phyloP scores from a whole-genome alignment of 1,140 invertebrate species.

The Drosophila punjabiensis region DNA sequence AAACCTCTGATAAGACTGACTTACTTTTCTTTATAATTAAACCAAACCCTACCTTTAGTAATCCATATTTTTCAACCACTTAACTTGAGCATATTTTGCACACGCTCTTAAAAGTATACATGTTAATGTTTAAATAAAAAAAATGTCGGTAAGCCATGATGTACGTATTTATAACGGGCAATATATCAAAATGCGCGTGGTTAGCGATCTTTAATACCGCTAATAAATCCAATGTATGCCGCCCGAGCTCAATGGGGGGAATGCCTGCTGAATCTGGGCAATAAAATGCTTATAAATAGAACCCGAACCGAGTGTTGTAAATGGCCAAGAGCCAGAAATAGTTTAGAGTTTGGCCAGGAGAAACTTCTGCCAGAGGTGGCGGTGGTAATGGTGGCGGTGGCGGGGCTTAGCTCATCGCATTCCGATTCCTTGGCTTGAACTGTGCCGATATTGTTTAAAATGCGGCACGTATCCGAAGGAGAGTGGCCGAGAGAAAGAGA shows the following conservation, averaged over 20 bases:
- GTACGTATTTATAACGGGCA: constrained; percentile 11
- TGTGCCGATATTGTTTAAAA: constrained; percentile 71
- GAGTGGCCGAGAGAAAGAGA: constrained; percentile 66
- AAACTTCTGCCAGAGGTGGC: constrained; percentile 35
- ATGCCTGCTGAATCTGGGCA: constrained; percentile 31
- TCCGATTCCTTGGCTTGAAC: constrained; percentile 47
- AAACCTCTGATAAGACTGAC: no score
- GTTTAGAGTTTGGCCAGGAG: constrained; percentile 37
- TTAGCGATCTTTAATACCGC: constrained; percentile 29
- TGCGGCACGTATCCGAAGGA: constrained; percentile 72
- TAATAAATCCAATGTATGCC: constrained; percentile 38
- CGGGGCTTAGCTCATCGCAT: constrained; percentile 51
- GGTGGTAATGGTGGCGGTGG: background rate
- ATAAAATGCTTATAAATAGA: constrained; percentile 71
- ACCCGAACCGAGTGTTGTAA: constrained; percentile 27
- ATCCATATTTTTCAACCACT: background rate
- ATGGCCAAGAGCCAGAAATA: constrained; percentile 51
- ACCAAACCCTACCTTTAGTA: background rate
- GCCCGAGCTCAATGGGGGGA: constrained; percentile 11
- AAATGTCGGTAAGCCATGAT: constrained; percentile 5
- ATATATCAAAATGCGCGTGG: constrained; percentile 22
- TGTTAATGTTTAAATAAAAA: background rate
- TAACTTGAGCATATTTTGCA: background rate
- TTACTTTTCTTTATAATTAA: no score
- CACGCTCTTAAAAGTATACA: background rate